Percentiles rank a stretch among this genome's conserved stretches.
Evolutionary conservation across 1,140 invertebrate species (phyloP).

Genomic region (Aradophagus sp.): DNA sequence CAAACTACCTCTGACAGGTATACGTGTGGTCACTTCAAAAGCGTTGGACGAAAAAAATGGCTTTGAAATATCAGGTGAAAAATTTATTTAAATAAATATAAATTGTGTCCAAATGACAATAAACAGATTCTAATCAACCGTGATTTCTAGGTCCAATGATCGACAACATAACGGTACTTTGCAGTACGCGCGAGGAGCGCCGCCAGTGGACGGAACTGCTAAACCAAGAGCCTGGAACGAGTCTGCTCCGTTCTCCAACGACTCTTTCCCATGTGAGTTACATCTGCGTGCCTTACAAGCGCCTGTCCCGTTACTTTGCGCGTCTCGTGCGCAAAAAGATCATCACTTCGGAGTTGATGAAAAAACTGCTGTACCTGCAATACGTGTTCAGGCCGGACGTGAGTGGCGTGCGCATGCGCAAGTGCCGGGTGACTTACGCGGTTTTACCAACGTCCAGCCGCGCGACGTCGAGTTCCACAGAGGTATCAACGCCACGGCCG

Average conservation of each 20-base stretch:
- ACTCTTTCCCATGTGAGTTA: conserved; percentile 71
- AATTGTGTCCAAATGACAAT: too few relatives aligned
- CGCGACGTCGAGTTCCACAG: conserved; percentile 4
- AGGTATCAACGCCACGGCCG: conserved; percentile 2
- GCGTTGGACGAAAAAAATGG: conserved; percentile 89
- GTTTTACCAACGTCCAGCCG: conserved; percentile 55
- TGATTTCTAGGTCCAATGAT: conserved; percentile 93
- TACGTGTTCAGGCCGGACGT: conserved; percentile 72
- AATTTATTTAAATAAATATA: background rate
- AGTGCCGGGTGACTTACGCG: conserved; percentile 64
- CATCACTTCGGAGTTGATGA: conserved; percentile 82
- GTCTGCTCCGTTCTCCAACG: conserved; percentile 69
- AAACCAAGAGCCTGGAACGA: conserved; percentile 77
- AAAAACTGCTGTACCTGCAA: conserved; percentile 82
- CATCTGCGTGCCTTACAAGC: conserved; percentile 73
- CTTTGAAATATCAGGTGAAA: conserved; percentile 89
- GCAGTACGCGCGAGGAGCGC: conserved; percentile 88
- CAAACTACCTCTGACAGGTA: conserved; percentile 90
- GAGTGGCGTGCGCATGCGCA: conserved; percentile 69
- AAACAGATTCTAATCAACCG: too few relatives aligned
- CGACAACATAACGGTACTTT: conserved; percentile 90
- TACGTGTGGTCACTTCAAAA: conserved; percentile 84
- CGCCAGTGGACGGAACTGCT: conserved; percentile 90
- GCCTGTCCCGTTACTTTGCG: conserved; percentile 84
- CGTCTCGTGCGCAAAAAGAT: conserved; percentile 82